Evolutionary conservation across 2,888 invertebrate species (phyloP).

Genomic region (Phorcus lineatus): DNA sequence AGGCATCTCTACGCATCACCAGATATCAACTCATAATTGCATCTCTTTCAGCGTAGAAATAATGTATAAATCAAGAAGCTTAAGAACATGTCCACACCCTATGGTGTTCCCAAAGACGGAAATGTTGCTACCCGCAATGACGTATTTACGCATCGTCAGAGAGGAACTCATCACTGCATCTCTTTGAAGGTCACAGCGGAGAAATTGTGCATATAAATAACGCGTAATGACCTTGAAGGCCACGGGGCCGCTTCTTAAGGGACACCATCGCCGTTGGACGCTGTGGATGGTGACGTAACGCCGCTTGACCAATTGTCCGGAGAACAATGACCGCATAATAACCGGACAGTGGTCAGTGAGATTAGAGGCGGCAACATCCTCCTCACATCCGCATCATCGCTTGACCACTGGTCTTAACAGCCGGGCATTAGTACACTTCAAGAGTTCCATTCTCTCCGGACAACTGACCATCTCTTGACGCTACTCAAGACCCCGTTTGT

Average conservation of each 20-base stretch:
- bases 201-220: conserved; percentile 18
- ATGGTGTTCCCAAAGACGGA: not conserved
- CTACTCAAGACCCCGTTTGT: not conserved
- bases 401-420: conserved; percentile 18
- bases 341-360: not conserved
- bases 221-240: not conserved
- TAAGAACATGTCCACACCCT: not conserved
- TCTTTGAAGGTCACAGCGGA: not conserved
- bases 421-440: conserved; percentile 14
- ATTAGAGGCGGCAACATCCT: not conserved
- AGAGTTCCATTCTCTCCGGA: not conserved
- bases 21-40: too few relatives aligned
- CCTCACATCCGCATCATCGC: conserved; percentile 1
- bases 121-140: not conserved
- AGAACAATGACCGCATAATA: conserved; percentile 19
- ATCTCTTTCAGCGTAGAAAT: too few relatives aligned
- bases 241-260: not conserved
- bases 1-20: too few relatives aligned
- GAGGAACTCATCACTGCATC: not conserved
- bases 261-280: not conserved
- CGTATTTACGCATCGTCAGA: not conserved
- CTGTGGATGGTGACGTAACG: not conserved
- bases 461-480: conserved; percentile 7
- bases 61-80: too few relatives aligned
- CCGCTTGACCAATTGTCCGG: conserved; percentile 14